Percentiles rank a stretch among this genome's conserved stretches.
Conservation (phyloP, 2,888 invertebrate species). For the Dryobota labecula region DNA sequence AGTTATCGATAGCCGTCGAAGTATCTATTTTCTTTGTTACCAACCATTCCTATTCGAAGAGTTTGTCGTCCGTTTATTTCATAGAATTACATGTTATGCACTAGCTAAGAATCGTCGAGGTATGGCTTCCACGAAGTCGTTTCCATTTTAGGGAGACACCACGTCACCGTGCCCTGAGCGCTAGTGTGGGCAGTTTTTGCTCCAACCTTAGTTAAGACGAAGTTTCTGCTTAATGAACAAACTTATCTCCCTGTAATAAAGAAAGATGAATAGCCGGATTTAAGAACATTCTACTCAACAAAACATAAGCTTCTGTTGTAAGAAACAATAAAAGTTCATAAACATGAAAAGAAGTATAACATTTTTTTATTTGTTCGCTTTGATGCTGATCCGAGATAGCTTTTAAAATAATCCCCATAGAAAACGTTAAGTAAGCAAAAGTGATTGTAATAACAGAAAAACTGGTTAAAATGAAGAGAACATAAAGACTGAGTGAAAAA, state of each 20-base stretch:
- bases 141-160: slow-evolving; percentile 72
- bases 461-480: slow-evolving; percentile 12
- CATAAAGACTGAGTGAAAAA: slow-evolving; percentile 33
- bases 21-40: slow-evolving; percentile 44
- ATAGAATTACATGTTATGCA: slow-evolving; percentile 61
- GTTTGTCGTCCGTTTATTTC: slow-evolving; percentile 56
- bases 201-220: slow-evolving; percentile 68
- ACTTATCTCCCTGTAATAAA: slow-evolving; percentile 50
- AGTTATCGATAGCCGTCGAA: slow-evolving; percentile 6
- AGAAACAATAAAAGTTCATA: slow-evolving; percentile 44
- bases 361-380: slow-evolving; percentile 12
- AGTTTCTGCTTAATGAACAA: slow-evolving; percentile 61
- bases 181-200: slow-evolving; percentile 66
- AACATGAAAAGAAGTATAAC: slow-evolving; percentile 12
- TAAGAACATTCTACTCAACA: slow-evolving; percentile 30
- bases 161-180: slow-evolving; percentile 67
- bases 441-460: slow-evolving; percentile 3
- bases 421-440: slow-evolving; percentile 12
- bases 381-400: slow-evolving; percentile 15
- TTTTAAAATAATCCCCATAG: slow-evolving; percentile 6
- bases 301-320: slow-evolving; percentile 30
- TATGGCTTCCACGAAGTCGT: slow-evolving; percentile 66
- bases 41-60: slow-evolving; percentile 30
- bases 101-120: slow-evolving; percentile 64
- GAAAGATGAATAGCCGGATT: slow-evolving; percentile 43